Conservation (phyloP, 2,888 invertebrate genomes). For the Pyrocoelia pectoralis region DNA sequence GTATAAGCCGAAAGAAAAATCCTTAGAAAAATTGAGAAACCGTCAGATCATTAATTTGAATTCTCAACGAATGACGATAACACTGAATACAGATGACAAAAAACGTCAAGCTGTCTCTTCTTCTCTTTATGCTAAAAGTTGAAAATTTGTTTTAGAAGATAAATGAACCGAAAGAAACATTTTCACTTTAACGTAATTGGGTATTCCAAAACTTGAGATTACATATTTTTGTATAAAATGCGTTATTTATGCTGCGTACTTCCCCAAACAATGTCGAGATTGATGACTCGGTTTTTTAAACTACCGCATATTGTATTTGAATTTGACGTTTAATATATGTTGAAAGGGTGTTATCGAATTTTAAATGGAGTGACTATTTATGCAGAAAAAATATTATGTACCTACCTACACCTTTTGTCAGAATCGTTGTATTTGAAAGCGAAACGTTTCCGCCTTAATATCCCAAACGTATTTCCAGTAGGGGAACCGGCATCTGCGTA, state of each 20-base stretch:
- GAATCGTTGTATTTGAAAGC: no score
- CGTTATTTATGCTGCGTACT: no score
- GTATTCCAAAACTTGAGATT: neutral
- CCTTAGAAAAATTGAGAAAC: neutral
- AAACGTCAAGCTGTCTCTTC: neutral
- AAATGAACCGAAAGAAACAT: conserved; percentile 1
- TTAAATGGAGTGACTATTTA: no score
- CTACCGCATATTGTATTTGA: neutral
- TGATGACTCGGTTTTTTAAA: no score
- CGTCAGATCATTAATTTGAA: neutral
- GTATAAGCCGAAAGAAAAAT: no score
- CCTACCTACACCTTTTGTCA: no score
- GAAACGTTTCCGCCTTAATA: no score
- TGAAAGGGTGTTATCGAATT: no score
- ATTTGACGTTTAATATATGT: neutral
- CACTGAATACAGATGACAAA: neutral
- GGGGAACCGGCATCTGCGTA: no score
- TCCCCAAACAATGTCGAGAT: no score
- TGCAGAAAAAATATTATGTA: no score
- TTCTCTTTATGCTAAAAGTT: conserved; percentile 1
- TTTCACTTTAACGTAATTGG: neutral
- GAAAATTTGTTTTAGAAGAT: neutral
- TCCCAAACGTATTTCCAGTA: no score
- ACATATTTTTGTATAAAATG: neutral
- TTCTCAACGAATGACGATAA: neutral